Evolutionary conservation across 2,113 vertebrate species (phyloP), one percentile per base, ranked within the genome.

Genomic region (Ardeotis arabs): DNA sequence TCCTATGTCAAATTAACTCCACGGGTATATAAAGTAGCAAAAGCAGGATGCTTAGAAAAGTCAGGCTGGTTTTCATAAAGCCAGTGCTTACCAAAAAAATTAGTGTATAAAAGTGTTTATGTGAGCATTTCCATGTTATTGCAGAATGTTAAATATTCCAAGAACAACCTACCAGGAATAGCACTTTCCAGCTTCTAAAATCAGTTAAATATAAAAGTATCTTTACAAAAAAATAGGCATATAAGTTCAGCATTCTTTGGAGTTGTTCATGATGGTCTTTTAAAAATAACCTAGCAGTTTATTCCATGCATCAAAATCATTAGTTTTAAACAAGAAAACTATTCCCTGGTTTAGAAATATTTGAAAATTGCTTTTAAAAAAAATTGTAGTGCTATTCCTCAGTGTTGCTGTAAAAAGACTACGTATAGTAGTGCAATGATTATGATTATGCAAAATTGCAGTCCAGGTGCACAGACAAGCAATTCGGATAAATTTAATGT

Each of bases 161-260:
- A 94, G 52, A 76, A 76, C 84, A 91, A 60, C 72, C 82, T 87
- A 68, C 23, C 84, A 97, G 96, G 96, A 97, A 96, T 73, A 98
- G 96, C 93, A 96, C 81, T 93, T 94, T 75, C 89, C 95, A 96
- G 74, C 91, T 95, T 95, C 93, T 94, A 95, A 93, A 94, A 96
- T 95, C 95, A 94, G 89, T 93, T 95, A 96, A 93, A 89, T 94
- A 97, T 85, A 96, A 96, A 97, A 95, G 95, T 92, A 89, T 94
- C 72, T 84, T 95, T 94, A 96, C 96, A 93, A 97, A 97, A 96
- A 97, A 95, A 95, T 89, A 97, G 74, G 91, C 85, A 85, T 93
- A 24, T 63, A 90, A 89, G 74, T 87, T 64, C 23, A 89, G 77
- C 14, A 22, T 92, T 96, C 96, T 96, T 96, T 96, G 96, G 95